Conservation (phyloP, 2,113 vertebrate species). For the Nestor notabilis region DNA sequence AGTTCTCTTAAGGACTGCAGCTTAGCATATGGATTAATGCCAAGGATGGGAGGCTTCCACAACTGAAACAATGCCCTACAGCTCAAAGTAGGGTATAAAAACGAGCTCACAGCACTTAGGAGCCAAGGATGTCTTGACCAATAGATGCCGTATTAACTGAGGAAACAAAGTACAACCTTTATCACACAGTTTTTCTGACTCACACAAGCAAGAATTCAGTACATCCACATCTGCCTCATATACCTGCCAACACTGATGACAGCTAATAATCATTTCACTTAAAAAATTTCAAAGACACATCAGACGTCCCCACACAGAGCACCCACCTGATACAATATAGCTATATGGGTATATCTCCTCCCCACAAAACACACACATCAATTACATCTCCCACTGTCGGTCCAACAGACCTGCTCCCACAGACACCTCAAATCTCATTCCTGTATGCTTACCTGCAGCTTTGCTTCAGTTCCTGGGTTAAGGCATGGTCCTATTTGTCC, state of each 20-base stretch:
- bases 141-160: fast-evolving
- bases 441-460: background rate
- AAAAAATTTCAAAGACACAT: background rate
- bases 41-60: background rate
- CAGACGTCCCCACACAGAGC: background rate
- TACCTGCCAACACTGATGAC: background rate
- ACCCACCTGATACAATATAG: background rate
- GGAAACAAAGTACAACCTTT: background rate
- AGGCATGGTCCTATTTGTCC: fast-evolving
- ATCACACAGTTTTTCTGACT: background rate
- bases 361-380: background rate
- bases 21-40: background rate
- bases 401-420: background rate
- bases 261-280: background rate
- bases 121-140: background rate
- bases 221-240: background rate
- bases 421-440: background rate
- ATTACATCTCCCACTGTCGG: background rate
- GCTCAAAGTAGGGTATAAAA: background rate
- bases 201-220: background rate
- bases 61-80: background rate
- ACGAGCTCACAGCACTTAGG: background rate
- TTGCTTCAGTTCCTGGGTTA: background rate
- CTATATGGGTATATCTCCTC: background rate
- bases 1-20: background rate